phyloP scores from a whole-genome alignment of 2,797 vertebrate species.

The Dicrostonyx torquatus region DNA sequence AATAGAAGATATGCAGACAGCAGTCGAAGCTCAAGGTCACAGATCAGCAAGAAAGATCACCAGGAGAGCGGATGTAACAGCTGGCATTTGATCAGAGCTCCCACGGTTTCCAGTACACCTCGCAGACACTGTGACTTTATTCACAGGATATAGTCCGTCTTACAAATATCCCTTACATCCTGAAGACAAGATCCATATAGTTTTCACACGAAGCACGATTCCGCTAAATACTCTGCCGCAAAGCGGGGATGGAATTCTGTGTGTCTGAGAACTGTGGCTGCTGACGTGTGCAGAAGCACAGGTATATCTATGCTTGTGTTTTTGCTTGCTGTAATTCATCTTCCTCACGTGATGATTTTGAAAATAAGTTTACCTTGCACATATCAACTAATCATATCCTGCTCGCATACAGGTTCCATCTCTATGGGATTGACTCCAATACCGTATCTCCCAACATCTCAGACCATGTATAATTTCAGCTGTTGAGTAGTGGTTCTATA shows the following conservation, averaged over 20 bases:
- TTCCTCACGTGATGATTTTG: neutral
- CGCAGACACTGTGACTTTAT: constrained; percentile 83
- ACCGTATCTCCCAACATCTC: neutral
- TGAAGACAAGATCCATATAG: constrained; percentile 60
- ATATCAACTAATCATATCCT: neutral
- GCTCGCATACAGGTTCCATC: neutral
- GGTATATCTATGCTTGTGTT: neutral
- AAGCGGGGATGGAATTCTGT: neutral
- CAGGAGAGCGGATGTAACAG: constrained; percentile 92
- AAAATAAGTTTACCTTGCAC: constrained; percentile 36
- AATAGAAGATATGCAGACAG: constrained; percentile 87
- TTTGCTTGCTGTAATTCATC: neutral
- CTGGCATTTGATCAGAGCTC: constrained; percentile 94
- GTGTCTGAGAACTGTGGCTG: neutral
- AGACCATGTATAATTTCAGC: neutral
- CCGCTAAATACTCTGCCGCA: constrained; percentile 9
- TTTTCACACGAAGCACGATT: constrained; percentile 60
- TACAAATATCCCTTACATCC: constrained; percentile 73
- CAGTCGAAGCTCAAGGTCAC: constrained; percentile 96
- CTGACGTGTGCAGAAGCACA: neutral
- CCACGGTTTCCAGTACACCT: constrained; percentile 79
- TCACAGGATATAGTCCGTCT: constrained; percentile 70
- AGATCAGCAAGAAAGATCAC: constrained; percentile 90
- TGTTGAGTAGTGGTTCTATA: constrained; percentile 2
- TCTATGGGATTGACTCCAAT: constrained; percentile 3